Percentiles rank a stretch among this genome's conserved stretches.
phyloP scores from a whole-genome alignment of 53 echinoderm and acorn worm species.

The Mesocentrotus franciscanus region DNA sequence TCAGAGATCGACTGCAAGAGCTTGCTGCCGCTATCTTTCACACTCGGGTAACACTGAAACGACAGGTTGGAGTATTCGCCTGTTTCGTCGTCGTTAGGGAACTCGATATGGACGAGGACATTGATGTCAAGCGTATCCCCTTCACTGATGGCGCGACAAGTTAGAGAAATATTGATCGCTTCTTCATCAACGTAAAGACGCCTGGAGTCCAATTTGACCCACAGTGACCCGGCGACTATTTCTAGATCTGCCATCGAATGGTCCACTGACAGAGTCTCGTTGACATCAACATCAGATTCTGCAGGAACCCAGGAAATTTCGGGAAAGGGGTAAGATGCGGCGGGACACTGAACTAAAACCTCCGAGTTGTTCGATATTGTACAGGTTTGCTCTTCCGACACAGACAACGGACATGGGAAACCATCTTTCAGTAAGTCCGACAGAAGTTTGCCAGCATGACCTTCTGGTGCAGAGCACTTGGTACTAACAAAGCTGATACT shows the following conservation, averaged over 20 bases:
- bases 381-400: not conserved
- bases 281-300: not conserved
- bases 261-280: not conserved
- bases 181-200: not conserved
- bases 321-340: not conserved
- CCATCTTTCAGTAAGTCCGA: not conserved
- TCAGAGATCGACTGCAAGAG: not conserved
- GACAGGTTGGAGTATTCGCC: not conserved
- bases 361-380: not conserved
- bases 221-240: not conserved
- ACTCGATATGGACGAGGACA: not conserved
- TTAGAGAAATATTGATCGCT: not conserved
- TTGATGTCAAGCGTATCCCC: not conserved
- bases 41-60: not conserved
- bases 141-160: not conserved
- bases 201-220: not conserved
- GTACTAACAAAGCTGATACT: too few relatives aligned
- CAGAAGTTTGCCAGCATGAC: not conserved
- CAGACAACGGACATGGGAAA: not conserved
- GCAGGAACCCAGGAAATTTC: not conserved
- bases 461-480: not conserved
- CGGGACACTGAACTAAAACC: not conserved
- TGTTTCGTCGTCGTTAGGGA: too few relatives aligned
- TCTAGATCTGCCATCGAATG: not conserved
- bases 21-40: not conserved